Percentiles rank a stretch among this genome's conserved stretches.
phyloP scores from a whole-genome alignment of 2,113 vertebrate genomes.

The Platichthys stellatus region DNA sequence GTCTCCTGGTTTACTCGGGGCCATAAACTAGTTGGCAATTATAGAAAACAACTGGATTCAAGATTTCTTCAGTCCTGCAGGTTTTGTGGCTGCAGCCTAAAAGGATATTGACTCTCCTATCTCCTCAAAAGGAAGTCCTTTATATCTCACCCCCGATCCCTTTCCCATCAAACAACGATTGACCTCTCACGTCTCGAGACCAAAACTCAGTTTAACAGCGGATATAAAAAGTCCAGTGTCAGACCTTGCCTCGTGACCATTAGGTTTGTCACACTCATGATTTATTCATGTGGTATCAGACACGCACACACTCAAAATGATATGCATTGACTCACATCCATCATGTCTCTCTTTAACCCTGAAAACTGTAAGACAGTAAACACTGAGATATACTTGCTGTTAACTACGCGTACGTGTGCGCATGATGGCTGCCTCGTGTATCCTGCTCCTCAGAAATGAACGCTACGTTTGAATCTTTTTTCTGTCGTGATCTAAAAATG shows the following conservation, averaged over 20 bases:
- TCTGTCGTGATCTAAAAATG: no score
- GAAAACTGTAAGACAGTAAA: background rate
- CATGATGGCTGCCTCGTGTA: no score
- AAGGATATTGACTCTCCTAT: conserved; percentile 42
- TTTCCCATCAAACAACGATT: conserved; percentile 62
- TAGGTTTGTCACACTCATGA: conserved; percentile 52
- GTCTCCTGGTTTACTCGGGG: conserved; percentile 57
- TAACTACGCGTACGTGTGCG: no score
- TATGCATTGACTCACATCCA: conserved; percentile 25
- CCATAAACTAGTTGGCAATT: conserved; percentile 72
- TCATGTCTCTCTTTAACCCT: conserved; percentile 16
- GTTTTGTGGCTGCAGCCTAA: conserved; percentile 73
- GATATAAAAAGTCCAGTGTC: conserved; percentile 54
- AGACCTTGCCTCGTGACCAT: conserved; percentile 55
- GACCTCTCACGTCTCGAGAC: conserved; percentile 19
- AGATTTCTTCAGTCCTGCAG: conserved; percentile 59
- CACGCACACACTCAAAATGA: conserved; percentile 31
- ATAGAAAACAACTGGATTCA: conserved; percentile 75
- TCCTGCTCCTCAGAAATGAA: no score
- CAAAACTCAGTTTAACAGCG: conserved; percentile 36
- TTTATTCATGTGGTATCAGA: conserved; percentile 64
- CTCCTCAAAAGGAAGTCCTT: conserved; percentile 48
- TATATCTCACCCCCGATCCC: conserved; percentile 13
- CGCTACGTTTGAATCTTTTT: no score
- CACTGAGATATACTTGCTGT: no score